Base-by-base conservation (phyloP, 2,113 vertebrate species). In the Zeus faber region DNA sequence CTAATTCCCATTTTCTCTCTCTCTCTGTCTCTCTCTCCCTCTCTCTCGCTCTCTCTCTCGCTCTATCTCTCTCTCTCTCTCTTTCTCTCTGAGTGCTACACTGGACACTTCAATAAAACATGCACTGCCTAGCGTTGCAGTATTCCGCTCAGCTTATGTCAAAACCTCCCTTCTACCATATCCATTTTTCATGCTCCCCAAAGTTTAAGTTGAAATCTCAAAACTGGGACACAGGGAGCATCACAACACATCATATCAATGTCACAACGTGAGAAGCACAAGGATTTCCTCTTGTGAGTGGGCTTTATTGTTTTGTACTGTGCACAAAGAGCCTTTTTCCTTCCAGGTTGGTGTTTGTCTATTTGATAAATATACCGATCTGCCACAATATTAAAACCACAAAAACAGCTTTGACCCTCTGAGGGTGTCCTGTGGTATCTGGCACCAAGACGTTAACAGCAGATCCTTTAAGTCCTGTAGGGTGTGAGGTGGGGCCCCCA, bases 91-190 rank as follows among this genome's bases (percentile, higher is more conserved):
- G 71, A 85, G 77, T 80, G 65, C 77, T 76, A 69, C 68, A 73
- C 53, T 71, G 76, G 74, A 70, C 71, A 70, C 62, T 75, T 88
- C 80, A 89, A 88, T 87, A 87, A 89, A 88, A 87, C 72, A 89
- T 87, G 81, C 6, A 24, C 62, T 77, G 74, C 67, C 70, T 18
- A 64, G 60, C 73, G 55, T 67, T 84, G 81, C 77, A 73, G 81
- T 70, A 77, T 80, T 79, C 80, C 80, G 72, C 67, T 53, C 70
- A 60, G 49, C 70, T 78, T 70, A 71, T 61, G 48, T 87, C 80
- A 85, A 82, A 72, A 60, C 56, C 72, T 83, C 79, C 58, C 65
- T 77, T 79, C 72, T 81, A 71, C 72, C 14, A 0, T 60, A 82
- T 89, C 73, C 72, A 87, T 89, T 75, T 88, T 88, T 86, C 62